Evolutionary conservation across 2,113 vertebrate genomes (phyloP).

Genomic region (Candoia aspera): DNA sequence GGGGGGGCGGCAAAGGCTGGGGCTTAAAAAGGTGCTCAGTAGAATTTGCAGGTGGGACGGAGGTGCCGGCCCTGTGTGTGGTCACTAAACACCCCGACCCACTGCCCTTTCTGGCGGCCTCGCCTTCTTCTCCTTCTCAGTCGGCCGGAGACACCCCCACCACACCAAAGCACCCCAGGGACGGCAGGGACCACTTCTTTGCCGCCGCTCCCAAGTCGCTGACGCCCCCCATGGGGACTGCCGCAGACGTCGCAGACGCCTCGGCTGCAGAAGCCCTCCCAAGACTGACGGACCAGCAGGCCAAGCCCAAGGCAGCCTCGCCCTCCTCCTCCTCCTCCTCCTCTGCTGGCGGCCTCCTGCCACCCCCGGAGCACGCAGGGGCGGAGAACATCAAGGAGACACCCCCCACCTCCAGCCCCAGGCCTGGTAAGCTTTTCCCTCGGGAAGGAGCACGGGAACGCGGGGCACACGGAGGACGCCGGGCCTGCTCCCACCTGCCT

Average conservation of each 20-base stretch:
- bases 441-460: rapidly evolving
- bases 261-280: conserved; percentile 64
- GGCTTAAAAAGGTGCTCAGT: background rate
- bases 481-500: background rate
- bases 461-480: too few species aligned
- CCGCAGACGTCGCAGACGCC: conserved; percentile 65
- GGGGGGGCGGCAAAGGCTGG: background rate
- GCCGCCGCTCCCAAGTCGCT: conserved; percentile 71
- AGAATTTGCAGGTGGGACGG: background rate
- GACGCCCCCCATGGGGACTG: conserved; percentile 54
- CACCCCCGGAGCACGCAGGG: conserved; percentile 49
- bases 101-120: background rate
- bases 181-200: conserved; percentile 89
- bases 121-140: background rate
- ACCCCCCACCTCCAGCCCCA: conserved; percentile 43
- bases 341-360: conserved; percentile 1
- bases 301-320: conserved; percentile 73
- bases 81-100: background rate
- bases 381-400: conserved; percentile 47
- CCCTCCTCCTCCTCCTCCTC: conserved; percentile 61
- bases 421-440: conserved; percentile 67
- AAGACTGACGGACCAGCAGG: conserved; percentile 75
- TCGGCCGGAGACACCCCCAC: conserved; percentile 80
- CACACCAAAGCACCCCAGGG: conserved; percentile 90
- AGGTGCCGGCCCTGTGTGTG: background rate